Base-by-base conservation (phyloP, 2,888 invertebrate genomes). In the Gastrophysa polygoni region DNA sequence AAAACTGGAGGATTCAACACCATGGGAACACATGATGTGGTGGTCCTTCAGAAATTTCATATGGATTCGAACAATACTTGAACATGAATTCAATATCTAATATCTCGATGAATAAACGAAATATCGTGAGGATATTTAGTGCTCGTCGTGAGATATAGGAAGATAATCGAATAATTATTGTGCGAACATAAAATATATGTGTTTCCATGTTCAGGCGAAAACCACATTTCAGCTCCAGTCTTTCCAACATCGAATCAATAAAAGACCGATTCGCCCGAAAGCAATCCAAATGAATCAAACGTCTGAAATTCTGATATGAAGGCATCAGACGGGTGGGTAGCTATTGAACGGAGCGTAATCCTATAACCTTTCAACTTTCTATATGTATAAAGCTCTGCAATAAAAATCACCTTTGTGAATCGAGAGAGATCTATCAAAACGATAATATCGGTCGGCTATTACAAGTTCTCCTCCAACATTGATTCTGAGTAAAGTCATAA, bases 321-420 rank as follows among this genome's bases (percentile, higher is more conserved):
- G 70, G 69, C 63, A 10, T 14, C 63, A 63, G 63, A 43, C 63
- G 57, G 59, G 68, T 63, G 57, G 59, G 68, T 63, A 64, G 70
- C 72, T 70, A 73, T 75, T 73, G 75, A 75, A 73, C 73, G 71
- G 65, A 24, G 65, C 66, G 67, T 68, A 64, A 71, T 67, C 70
- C 72, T 69, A 73, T 74, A 76, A 75, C 77, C 77, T 76, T 75
- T 75, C 75, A 74, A 76, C 76, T 76, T 76, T 77, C 72, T 68
- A 71, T 73, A n/a, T n/a, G n/a, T n/a, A 76, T 74, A 75, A 75
- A 75, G 72, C 71, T 69, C 66, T 66, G 77, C 78, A 80, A 79
- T 80, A 80, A 80, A 80, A 78, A 79, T 79, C 79, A 80, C 79
- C 78, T 80, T 71, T 76, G 73, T 78, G 78, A 78, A 79, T 78